Percentiles rank a stretch among this genome's conserved stretches.
phyloP scores from a whole-genome alignment of 2,113 vertebrate genomes.

The Piaya cayana region DNA sequence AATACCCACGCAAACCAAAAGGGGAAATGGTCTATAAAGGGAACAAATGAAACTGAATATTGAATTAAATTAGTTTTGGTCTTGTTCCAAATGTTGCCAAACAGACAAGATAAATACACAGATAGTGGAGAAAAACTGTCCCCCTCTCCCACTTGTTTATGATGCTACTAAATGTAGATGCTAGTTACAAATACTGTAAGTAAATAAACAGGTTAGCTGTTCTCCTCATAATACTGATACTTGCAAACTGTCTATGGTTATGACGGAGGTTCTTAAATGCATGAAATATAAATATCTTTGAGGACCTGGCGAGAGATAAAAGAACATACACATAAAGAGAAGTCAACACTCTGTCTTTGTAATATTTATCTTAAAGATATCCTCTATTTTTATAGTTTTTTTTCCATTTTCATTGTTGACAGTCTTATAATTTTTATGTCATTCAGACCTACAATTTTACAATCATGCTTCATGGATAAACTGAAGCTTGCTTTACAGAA shows the following conservation, averaged over 20 bases:
- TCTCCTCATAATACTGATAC: neutral
- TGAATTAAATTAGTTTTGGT: slow-evolving; percentile 53
- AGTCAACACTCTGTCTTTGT: neutral
- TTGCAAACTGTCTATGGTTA: neutral
- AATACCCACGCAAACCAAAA: slow-evolving; percentile 61
- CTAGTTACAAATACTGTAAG: neutral
- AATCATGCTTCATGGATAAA: neutral
- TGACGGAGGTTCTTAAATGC: neutral
- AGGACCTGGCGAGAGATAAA: neutral
- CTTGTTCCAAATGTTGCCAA: slow-evolving; percentile 48
- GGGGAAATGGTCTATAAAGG: slow-evolving; percentile 55
- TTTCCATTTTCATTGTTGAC: neutral
- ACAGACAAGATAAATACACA: slow-evolving; percentile 12
- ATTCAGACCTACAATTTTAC: neutral
- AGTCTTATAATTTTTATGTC: neutral
- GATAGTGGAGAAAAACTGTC: slow-evolving; percentile 7
- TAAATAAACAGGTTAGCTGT: neutral
- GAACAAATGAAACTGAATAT: slow-evolving; percentile 43
- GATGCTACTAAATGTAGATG: neutral
- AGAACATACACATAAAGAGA: neutral
- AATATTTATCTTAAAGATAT: neutral
- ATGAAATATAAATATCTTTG: neutral
- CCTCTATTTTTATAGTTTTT: neutral
- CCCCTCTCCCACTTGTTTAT: neutral
- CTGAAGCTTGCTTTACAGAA: neutral